Evolutionary conservation across 2,797 vertebrate species (phyloP), one percentile per base, ranked within the genome.

Genomic region (Antrozous pallidus): DNA sequence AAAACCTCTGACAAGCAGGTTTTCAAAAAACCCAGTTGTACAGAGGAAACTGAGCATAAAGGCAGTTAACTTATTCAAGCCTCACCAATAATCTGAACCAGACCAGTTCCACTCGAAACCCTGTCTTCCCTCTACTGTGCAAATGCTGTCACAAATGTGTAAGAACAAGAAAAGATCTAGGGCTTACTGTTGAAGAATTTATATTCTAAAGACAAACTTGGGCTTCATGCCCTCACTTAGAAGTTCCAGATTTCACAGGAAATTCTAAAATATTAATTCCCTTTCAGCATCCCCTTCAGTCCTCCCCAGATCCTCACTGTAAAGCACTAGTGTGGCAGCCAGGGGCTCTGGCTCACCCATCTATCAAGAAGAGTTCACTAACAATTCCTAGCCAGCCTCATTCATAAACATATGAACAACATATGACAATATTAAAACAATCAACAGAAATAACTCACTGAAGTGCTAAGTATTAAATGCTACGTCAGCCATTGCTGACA

Each of bases 231-330:
- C 58, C 36, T 90, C 33, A 36, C 11, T 49, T 38, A 82, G 61
- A 47, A 63, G 51, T 17, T 47, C 0, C 11, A 71, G 51, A 90
- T 65, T 74, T 58, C 93, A 77, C 54, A 42, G 28, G n/a, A 73
- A 88, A 94, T 85, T 54, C 51, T 65, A 71, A 86, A 93, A 75
- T 40, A 90, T 22, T 71, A 40, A 81, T 77, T 82, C 33, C 36
- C 22, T 42, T 58, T 67, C 61, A n/a, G 26, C 49, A 51, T 85
- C 65, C 51, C 51, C 51, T 54, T 54, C 51, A 45, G 45, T 42
- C 38, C 36, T 49, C 33, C 22, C 2, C 31, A 58, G 63, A 51
- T 13, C 16, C 26, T 54, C 26, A 14, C 14, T 4, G 6, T 54
- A 18, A 89, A 61, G 73, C 36, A 47, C 7, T 18, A 5, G 8